Evolutionary conservation across 2,797 vertebrate species (phyloP).

Genomic region (Hippoglossus hippoglossus): DNA sequence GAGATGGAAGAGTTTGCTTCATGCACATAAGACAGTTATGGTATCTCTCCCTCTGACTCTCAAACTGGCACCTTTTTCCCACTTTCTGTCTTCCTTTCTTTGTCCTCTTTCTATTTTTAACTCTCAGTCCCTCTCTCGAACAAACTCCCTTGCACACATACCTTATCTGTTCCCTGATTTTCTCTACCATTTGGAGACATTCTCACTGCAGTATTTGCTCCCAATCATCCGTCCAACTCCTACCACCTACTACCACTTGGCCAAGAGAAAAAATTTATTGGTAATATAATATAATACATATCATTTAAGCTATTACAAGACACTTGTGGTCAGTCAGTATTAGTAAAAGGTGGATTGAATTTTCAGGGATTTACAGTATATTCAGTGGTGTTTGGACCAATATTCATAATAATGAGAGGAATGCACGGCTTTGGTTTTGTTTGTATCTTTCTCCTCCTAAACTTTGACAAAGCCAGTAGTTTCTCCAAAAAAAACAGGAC

Average conservation of each 20-base stretch:
- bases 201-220: conserved; percentile 66
- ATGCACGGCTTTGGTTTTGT: conserved; percentile 7
- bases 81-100: conserved; percentile 57
- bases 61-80: conserved; percentile 53
- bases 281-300: conserved; percentile 48
- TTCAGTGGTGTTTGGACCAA: conserved; percentile 43
- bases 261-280: conserved; percentile 25
- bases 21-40: conserved; percentile 41
- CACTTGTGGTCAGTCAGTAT: conserved; percentile 30
- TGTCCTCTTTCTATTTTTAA: conserved; percentile 67
- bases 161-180: conserved; percentile 55
- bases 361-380: conserved; percentile 69
- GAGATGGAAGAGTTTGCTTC: conserved; percentile 57
- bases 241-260: conserved; percentile 69
- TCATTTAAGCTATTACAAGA: conserved; percentile 51
- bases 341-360: conserved; percentile 39
- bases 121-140: conserved; percentile 42
- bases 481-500: conserved; percentile 18
- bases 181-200: conserved; percentile 31
- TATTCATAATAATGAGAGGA: conserved; percentile 10
- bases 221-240: conserved; percentile 69
- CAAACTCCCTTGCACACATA: conserved; percentile 49
- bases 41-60: conserved; percentile 56
- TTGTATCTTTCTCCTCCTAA: conserved; percentile 42
- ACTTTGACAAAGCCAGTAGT: conserved; percentile 47